These are phyloP conservation scores for Prunella strophiata DNA, from an alignment of 2,797 vertebrate species.

Conservation along the genomic window DNA sequence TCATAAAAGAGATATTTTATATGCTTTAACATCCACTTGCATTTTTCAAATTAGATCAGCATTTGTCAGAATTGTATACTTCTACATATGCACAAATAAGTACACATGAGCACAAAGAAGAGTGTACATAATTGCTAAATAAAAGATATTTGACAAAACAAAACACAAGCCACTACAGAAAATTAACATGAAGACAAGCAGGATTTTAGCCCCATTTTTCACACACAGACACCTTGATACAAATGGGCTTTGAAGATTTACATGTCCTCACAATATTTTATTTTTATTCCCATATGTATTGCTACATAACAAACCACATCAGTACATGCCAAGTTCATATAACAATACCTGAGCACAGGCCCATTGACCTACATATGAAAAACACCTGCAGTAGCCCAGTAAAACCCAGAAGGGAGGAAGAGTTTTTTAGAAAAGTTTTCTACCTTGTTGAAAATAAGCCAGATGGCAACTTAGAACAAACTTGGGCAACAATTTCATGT, in stretches of 20 bases:
- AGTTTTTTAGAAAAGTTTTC: background rate
- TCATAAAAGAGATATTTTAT: background rate
- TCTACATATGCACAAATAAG: background rate
- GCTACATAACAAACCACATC: background rate
- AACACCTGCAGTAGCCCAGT: background rate
- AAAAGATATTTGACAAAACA: background rate
- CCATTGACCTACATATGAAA: background rate
- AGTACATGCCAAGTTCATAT: background rate
- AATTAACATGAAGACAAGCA: background rate
- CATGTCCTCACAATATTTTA: background rate
- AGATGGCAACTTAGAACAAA: background rate
- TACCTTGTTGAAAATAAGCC: background rate
- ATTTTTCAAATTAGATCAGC: background rate
- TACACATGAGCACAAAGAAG: background rate
- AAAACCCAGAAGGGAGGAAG: background rate
- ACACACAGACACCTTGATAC: background rate
- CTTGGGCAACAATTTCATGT: background rate
- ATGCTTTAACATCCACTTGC: background rate
- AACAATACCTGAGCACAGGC: background rate
- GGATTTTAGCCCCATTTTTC: background rate
- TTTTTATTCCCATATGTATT: background rate
- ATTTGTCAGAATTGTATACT: background rate
- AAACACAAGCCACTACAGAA: background rate
- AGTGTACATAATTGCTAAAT: background rate
- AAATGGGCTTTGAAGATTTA: background rate